Conservation (phyloP, 2,113 vertebrate genomes). For the Oreotrochilus melanogaster region DNA sequence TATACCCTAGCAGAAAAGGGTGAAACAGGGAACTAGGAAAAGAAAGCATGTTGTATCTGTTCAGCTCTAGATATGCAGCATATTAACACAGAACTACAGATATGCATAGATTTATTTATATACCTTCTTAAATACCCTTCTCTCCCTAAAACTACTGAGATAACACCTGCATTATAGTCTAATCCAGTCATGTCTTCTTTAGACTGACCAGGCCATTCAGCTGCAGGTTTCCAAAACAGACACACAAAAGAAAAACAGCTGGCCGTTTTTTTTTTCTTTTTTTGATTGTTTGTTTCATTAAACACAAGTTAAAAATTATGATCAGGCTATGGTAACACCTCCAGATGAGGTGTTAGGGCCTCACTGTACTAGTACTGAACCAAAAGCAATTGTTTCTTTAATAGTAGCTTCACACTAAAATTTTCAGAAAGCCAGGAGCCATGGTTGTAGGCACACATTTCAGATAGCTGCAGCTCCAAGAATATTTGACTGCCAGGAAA, state of each 20-base stretch:
- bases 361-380: background rate
- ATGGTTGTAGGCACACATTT: background rate
- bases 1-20: background rate
- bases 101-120: background rate
- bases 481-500: background rate
- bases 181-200: background rate
- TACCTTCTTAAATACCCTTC: background rate
- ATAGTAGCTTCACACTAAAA: background rate
- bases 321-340: background rate
- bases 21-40: background rate
- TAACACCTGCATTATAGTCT: background rate
- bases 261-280: too few species aligned
- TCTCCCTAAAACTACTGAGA: background rate
- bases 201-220: background rate
- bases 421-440: background rate
- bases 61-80: background rate
- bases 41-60: background rate
- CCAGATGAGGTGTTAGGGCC: background rate
- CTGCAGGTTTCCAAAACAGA: background rate
- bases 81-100: background rate
- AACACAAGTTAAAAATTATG: background rate
- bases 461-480: background rate
- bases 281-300: background rate
- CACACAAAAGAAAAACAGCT: accelerated
- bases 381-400: background rate